Evolutionary conservation across 2,888 invertebrate genomes (phyloP), one percentile per base, ranked within the genome.

Genomic region (Standfussiana lucernea): DNA sequence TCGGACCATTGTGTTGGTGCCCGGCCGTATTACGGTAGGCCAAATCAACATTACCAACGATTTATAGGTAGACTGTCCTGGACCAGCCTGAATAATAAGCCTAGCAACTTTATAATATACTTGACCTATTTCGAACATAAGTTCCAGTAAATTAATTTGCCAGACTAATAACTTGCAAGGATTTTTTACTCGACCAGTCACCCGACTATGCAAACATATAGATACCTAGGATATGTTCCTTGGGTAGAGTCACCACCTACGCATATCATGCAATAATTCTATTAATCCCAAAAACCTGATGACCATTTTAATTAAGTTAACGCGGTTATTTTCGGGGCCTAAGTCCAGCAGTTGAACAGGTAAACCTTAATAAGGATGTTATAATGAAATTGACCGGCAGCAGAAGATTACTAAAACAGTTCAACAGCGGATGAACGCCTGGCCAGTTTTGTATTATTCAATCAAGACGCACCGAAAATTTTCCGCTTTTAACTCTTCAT

Each of bases 311-410:
- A 47, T 47, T 6, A 47, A 47, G 11, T 24, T 72, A 72, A n/a
- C 50, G n/a, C n/a, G 0, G n/a, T 37, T 15, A 37, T 37, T 50
- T 42, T 28, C 1, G 24, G 2, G 3, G 24, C 6, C 24, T 4
- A 11, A 53, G 50, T 32, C 28, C 35, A 56, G 5, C 7, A 21
- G 21, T 32, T 62, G n/a, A 59, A 42, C 28, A 50, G n/a, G 24
- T 70, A 18, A 75, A 18, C 13, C 7, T 35, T n/a, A 77, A 77
- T 35, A 35, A 78, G 78, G 78, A 77, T 28, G 77, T 70, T 24
- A 11, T 70, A 56, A 77, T 78, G 24, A 45, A 62, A 45, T 40
- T 37, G 35, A 77, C 77, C 77, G 78, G 50, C 21, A 78, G 15
- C 24, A 70, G 45, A 78, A 6, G 42, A 70, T 77, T 77, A 77